phyloP scores from a whole-genome alignment of 53 echinoderm and acorn worm genomes.

The Actinopyga echinites region DNA sequence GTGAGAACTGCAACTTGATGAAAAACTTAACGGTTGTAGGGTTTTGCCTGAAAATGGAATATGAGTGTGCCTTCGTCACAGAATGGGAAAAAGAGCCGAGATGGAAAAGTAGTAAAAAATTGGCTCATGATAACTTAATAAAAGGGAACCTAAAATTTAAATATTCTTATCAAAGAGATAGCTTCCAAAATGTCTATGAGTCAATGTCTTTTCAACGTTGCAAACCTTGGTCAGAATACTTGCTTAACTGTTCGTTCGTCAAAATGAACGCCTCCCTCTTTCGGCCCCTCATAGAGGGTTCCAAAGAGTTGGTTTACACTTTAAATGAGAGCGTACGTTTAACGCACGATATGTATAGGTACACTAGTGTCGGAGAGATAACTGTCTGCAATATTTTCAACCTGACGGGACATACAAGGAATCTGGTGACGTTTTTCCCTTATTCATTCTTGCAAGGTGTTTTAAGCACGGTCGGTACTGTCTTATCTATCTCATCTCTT shows the following conservation, averaged over 20 bases:
- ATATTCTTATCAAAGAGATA: too few species aligned
- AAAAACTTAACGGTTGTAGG: too few species aligned
- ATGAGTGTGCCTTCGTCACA: too few species aligned
- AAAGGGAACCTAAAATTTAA: too few species aligned
- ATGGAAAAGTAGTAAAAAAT: too few species aligned
- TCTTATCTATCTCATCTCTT: not conserved
- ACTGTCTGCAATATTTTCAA: not conserved
- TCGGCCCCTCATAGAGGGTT: not conserved
- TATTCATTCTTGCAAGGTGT: not conserved
- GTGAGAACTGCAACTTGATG: too few species aligned
- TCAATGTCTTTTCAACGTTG: too few species aligned
- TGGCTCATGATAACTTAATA: too few species aligned
- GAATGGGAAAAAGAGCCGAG: too few species aligned
- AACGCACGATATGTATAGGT: not conserved
- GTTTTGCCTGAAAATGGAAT: too few species aligned
- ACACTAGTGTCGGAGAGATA: not conserved
- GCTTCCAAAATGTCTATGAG: too few species aligned
- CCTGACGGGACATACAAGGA: not conserved
- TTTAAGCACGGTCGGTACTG: not conserved
- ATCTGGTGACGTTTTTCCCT: not conserved
- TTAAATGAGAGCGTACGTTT: not conserved
- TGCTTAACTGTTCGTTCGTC: not conserved
- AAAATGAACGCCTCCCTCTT: not conserved
- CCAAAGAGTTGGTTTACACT: not conserved
- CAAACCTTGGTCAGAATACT: too few species aligned